These are phyloP conservation scores for Phaethornis superciliosus DNA, from an alignment of 2,113 vertebrate species.

Conservation along the genomic window DNA sequence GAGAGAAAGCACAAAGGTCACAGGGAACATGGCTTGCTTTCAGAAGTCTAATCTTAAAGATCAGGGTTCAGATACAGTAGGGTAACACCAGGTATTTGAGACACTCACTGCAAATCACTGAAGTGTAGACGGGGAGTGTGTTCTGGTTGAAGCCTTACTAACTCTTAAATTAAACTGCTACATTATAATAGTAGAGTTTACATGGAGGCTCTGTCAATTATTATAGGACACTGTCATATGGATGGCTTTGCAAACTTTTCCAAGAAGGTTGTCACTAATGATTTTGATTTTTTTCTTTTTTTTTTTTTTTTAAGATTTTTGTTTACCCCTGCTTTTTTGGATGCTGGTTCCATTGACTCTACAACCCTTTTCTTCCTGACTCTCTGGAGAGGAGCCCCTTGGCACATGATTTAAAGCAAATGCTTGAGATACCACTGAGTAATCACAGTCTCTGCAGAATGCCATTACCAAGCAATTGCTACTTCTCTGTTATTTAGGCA, in stretches of 20 bases:
- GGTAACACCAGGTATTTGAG: neutral
- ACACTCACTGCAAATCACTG: neutral
- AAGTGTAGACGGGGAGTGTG: neutral
- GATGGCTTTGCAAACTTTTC: neutral
- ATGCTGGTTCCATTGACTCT: neutral
- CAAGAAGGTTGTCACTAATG: neutral
- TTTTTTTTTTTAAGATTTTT: neutral
- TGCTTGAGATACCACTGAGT: neutral
- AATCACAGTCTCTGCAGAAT: neutral
- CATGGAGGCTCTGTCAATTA: neutral
- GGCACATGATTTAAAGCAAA: neutral
- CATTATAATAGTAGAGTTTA: neutral
- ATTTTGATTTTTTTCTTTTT: too few relatives aligned
- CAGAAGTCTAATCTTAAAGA: neutral
- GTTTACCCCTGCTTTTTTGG: neutral
- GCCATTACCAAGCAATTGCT: neutral
- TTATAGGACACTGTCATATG: neutral
- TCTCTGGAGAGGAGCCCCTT: neutral
- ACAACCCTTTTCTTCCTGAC: neutral
- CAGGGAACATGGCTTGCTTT: neutral
- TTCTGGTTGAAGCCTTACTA: neutral
- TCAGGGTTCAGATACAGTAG: rapidly evolving
- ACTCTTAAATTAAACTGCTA: neutral
- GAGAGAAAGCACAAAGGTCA: neutral
- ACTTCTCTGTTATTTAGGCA: neutral